phyloP scores from a whole-genome alignment of 2,888 invertebrate species.

The Pycnomerus fuliginosus region DNA sequence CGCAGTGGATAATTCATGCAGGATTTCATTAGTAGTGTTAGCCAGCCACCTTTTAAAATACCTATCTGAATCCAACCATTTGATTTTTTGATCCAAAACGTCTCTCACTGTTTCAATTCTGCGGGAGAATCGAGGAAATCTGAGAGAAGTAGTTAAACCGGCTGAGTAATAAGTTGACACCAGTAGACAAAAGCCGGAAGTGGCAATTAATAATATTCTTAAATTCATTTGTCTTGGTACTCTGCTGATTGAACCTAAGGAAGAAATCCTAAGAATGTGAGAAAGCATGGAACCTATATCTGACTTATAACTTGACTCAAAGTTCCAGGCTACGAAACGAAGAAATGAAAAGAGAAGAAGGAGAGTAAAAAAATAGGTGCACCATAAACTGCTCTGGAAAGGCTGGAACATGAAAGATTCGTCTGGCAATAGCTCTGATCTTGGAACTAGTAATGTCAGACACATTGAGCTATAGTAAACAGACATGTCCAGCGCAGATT shows the following conservation, averaged over 20 bases:
- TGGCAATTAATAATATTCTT: neutral
- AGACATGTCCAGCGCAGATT: no score
- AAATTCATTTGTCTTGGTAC: neutral
- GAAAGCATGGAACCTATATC: neutral
- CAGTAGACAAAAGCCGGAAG: slow-evolving; percentile 1
- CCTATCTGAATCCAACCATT: slow-evolving; percentile 11
- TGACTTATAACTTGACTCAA: neutral
- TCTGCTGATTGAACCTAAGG: neutral
- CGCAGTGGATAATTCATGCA: neutral
- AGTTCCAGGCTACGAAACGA: neutral
- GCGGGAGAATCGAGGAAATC: slow-evolving; percentile 14
- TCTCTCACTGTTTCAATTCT: slow-evolving; percentile 9
- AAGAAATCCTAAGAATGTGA: neutral
- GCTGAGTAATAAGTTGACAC: slow-evolving; percentile 6
- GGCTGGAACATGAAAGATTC: slow-evolving; percentile 2
- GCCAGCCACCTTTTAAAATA: slow-evolving; percentile 23
- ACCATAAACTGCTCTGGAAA: slow-evolving; percentile 1
- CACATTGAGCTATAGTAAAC: slow-evolving; percentile 4
- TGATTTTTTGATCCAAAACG: slow-evolving; percentile 3
- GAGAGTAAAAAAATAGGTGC: neutral
- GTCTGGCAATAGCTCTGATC: slow-evolving; percentile 1
- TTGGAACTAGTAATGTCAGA: slow-evolving; percentile 7
- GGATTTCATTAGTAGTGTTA: slow-evolving; percentile 9
- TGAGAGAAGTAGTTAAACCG: slow-evolving; percentile 3
- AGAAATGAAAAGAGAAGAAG: neutral